Evolutionary conservation across 2,113 vertebrate genomes (phyloP), one percentile per base, ranked within the genome.

Genomic region (Pedetes capensis): DNA sequence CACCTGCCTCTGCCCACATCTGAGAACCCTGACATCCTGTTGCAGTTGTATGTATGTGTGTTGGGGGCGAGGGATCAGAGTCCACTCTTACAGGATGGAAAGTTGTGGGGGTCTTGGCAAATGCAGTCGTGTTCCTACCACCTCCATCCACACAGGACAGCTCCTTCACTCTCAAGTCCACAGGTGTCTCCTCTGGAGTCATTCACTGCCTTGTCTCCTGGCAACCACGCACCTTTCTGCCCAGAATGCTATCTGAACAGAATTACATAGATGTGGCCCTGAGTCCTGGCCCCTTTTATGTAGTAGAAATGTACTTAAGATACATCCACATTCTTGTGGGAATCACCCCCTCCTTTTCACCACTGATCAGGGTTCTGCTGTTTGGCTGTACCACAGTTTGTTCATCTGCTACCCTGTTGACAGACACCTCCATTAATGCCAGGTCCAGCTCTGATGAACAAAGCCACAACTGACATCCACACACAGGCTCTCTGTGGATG

Each of bases 201-300:
- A 63, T 11, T 32, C 13, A 3, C 32, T 49, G 57, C 71, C 44
- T 14, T 6, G 5, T 23, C 37, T 76, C 18, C 34, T 10, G 4
- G 25, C 18, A 32, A 34, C 44, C 20, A 34, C 44, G 0, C 17
- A 20, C 29, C 55, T 42, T 17, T 13, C 68, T 34, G 27, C 39
- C 57, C 37, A 51, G 34, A 51, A 16, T 11, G 42, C 23, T 42
- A 37, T 0, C 8, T 17, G 25, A 72, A 32, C 0, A 37, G 66
- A 23, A 34, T 14, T 17, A 5, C 7, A 37, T 2, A 23, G 8
- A 5, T 0, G 3, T 0, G 7, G n/a, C 64, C 76, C 53, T 0
- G 20, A 25, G 80, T 17, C 32, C n/a, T 8, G 57, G 37, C n/a
- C 44, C 51, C 53, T 49, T 13, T 18, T 3, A 23, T 9, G 1